Evolutionary conservation across 2,797 vertebrate genomes (phyloP).

Genomic region (Parauchenoglanis punctatus): DNA sequence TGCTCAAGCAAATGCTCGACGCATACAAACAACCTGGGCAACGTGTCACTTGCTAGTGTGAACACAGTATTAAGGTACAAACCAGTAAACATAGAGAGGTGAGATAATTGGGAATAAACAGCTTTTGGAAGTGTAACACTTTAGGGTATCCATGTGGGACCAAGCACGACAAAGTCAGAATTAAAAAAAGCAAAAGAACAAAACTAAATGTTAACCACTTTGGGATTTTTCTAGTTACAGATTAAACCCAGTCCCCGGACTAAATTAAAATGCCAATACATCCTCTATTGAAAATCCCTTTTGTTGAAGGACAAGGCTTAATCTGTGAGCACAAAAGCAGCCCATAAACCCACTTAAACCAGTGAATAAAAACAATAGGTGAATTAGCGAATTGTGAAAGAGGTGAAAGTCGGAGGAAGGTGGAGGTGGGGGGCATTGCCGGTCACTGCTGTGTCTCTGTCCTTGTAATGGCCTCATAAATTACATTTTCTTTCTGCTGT

Average conservation of each 20-base stretch:
- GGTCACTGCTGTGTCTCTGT: constrained; percentile 58
- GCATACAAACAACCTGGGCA: too few species aligned
- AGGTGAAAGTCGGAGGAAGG: constrained; percentile 31
- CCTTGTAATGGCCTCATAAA: constrained; percentile 66
- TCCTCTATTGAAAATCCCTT: constrained; percentile 22
- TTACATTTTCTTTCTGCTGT: constrained; percentile 56
- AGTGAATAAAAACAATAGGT: constrained; percentile 47
- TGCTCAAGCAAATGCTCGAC: not conserved
- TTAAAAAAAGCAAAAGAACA: not conserved
- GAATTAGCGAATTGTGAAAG: constrained; percentile 43
- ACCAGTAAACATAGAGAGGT: not conserved
- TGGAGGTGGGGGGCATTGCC: constrained; percentile 20
- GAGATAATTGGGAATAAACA: not conserved
- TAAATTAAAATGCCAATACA: constrained; percentile 32
- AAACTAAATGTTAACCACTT: constrained; percentile 5
- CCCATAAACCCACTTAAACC: constrained; percentile 26
- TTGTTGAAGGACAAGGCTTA: constrained; percentile 14
- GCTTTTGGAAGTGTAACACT: not conserved
- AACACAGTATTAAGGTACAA: not conserved
- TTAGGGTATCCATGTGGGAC: not conserved
- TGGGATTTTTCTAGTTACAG: constrained; percentile 32
- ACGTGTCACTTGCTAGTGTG: not conserved
- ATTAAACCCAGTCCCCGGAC: constrained; percentile 29
- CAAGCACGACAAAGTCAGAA: not conserved
- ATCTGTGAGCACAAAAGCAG: constrained; percentile 30